phyloP scores from a whole-genome alignment of 2,888 invertebrate species.

The Dermolepida albohirtum region DNA sequence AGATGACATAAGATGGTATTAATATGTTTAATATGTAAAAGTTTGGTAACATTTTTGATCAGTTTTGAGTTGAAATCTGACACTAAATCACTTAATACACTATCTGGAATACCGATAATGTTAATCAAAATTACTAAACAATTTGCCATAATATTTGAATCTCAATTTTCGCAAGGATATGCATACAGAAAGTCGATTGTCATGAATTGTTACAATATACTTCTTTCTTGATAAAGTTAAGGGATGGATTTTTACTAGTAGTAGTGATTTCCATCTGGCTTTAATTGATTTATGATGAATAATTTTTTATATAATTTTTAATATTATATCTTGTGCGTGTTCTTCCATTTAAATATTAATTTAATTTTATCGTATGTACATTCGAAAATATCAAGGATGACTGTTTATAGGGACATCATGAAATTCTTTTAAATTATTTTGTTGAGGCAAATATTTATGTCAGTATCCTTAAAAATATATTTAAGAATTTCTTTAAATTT shows the following conservation, averaged over 20 bases:
- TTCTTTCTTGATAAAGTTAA: conserved; percentile 50
- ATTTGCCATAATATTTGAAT: conserved; percentile 48
- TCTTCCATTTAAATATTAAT: conserved; percentile 41
- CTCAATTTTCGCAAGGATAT: conserved; percentile 53
- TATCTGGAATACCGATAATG: conserved; percentile 53
- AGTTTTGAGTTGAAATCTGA: conserved; percentile 51
- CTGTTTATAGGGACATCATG: conserved; percentile 35
- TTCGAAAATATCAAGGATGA: conserved; percentile 40
- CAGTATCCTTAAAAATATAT: conserved; percentile 2
- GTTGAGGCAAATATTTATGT: conserved; percentile 18
- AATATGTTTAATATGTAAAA: conserved; percentile 52
- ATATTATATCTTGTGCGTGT: conserved; percentile 43
- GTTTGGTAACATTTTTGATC: conserved; percentile 51
- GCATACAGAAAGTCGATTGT: conserved; percentile 56
- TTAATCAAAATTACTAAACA: conserved; percentile 47
- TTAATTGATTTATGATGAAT: conserved; percentile 53
- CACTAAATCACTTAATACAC: conserved; percentile 54
- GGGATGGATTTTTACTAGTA: conserved; percentile 55
- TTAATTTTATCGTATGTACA: conserved; percentile 42
- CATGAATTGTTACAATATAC: conserved; percentile 54
- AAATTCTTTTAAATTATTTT: conserved; percentile 29
- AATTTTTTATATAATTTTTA: conserved; percentile 40
- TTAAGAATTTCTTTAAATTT: conserved; percentile 8
- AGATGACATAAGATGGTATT: conserved; percentile 54
- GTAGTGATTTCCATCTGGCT: conserved; percentile 56